Conservation (phyloP, 2,113 vertebrate genomes). For the Siniperca knerii region DNA sequence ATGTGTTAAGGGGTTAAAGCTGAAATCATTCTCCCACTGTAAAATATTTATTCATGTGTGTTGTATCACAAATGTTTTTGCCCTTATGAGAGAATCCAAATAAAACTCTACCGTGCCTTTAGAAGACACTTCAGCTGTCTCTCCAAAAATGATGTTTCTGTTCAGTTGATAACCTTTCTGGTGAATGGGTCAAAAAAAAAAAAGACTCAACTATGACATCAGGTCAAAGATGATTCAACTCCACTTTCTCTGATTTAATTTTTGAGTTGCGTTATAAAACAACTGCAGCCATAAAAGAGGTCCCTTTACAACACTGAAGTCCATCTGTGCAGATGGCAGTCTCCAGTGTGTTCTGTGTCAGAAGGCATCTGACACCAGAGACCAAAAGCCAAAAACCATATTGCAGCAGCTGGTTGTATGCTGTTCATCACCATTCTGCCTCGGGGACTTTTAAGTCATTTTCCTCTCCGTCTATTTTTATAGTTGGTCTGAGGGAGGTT, state of each 20-base stretch:
- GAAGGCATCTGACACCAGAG: constrained; percentile 59
- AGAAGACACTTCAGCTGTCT: not conserved
- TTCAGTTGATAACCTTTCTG: constrained; percentile 13
- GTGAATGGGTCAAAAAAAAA: not conserved
- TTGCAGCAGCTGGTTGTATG: constrained; percentile 68
- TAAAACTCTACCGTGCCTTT: not conserved
- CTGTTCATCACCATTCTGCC: constrained; percentile 63
- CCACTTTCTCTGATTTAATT: constrained; percentile 32
- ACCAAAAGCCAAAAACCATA: constrained; percentile 62
- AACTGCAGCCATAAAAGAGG: constrained; percentile 46
- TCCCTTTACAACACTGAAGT: constrained; percentile 52
- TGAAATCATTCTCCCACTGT: constrained; percentile 13
- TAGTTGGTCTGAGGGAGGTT: constrained; percentile 57
- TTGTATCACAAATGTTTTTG: constrained; percentile 1
- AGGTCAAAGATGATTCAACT: constrained; percentile 18
- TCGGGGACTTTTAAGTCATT: constrained; percentile 56
- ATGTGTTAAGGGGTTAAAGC: constrained; percentile 14
- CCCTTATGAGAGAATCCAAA: not conserved
- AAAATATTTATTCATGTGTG: constrained; percentile 20
- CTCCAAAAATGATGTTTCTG: not conserved
- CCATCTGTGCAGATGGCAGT: constrained; percentile 67
- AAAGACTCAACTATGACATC: constrained; percentile 1
- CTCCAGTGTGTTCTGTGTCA: constrained; percentile 62
- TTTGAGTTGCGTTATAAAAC: constrained; percentile 32
- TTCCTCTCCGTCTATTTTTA: constrained; percentile 51